Base-by-base conservation (phyloP, 2,113 vertebrate species). In the Propithecus coquereli region DNA sequence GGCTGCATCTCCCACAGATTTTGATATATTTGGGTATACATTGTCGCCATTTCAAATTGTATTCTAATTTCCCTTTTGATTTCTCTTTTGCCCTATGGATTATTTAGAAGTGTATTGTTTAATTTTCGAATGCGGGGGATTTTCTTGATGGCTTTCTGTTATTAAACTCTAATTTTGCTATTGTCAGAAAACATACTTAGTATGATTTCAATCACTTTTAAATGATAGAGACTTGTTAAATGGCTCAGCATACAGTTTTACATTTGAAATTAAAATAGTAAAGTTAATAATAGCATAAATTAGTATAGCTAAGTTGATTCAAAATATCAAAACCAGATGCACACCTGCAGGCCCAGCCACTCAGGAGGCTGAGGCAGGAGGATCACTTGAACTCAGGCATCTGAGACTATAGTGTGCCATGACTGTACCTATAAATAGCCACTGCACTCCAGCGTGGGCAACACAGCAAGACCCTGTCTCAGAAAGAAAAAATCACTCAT, bases 211-310 rank as follows among this genome's bases (percentile, higher is more conserved):
- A 81, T 54, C 25, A 54, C 61, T 74, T 94, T 96, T 87, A 95
- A 94, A 96, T 89, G 82, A 47, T n/a, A 92, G 45, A 87, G 77
- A 83, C 61, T 50, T 88, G 20, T 91, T 76, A 95, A 94, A 95
- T 82, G 34, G 71, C n/a, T 94, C 76, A 85, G 54, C 83, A 93
- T 54, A 87, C 63, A 25, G 43, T 65, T 74, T 91, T 54, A 59
- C 63, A 87, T 89, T 80, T 96, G 37, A 40, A 96, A 91, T 95
- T 90, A 93, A 97, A 96, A 95, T 81, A 95, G 93, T 76, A 73
- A 96, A 82, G 43, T 74, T 73, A 77, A 79, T 68, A 95, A 57
- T 34, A 71, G 54, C 85, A 89, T 85, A 85, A 88, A 92, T 96
- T 43, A 92, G 50, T 20, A 76, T 18, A 71, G 70, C 45, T 70